Evolutionary conservation across 2,797 vertebrate species (phyloP).

Genomic region (Pipistrellus nathusii): DNA sequence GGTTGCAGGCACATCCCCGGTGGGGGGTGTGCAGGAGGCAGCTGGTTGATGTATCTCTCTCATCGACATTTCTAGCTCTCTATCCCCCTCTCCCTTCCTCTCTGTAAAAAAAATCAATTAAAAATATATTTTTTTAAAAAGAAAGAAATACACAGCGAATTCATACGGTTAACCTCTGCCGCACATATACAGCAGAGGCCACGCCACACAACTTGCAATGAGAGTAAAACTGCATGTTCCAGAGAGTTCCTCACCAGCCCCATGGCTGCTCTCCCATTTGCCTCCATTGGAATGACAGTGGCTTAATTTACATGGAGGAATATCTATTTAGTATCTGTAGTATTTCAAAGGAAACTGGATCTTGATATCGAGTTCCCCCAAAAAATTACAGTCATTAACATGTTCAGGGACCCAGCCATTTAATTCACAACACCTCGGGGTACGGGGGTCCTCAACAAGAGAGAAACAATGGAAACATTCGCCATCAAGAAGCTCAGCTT

Average conservation of each 20-base stretch:
- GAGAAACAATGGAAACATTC: slow-evolving; percentile 27
- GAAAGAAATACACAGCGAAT: not conserved
- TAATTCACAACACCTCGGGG: slow-evolving; percentile 57
- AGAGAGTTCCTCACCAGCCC: not conserved
- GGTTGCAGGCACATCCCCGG: no score
- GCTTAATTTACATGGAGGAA: not conserved
- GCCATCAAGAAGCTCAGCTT: not conserved
- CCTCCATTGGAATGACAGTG: not conserved
- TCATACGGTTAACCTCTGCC: not conserved
- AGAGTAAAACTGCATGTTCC: not conserved
- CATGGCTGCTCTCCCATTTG: not conserved
- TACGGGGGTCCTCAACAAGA: slow-evolving; percentile 25
- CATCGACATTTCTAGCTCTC: no score
- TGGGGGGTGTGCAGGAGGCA: no score
- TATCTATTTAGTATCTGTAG: not conserved
- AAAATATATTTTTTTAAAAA: no score
- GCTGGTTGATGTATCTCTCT: no score
- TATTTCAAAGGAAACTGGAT: slow-evolving; percentile 58
- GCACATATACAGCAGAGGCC: not conserved
- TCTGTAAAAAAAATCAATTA: no score
- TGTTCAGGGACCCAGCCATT: slow-evolving; percentile 11
- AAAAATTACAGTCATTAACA: slow-evolving; percentile 65
- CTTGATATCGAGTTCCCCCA: slow-evolving; percentile 11
- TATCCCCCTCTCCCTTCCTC: no score
- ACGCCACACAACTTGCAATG: not conserved